Base-by-base conservation (phyloP, 1,140 invertebrate species). In the Papilio polyxenes region DNA sequence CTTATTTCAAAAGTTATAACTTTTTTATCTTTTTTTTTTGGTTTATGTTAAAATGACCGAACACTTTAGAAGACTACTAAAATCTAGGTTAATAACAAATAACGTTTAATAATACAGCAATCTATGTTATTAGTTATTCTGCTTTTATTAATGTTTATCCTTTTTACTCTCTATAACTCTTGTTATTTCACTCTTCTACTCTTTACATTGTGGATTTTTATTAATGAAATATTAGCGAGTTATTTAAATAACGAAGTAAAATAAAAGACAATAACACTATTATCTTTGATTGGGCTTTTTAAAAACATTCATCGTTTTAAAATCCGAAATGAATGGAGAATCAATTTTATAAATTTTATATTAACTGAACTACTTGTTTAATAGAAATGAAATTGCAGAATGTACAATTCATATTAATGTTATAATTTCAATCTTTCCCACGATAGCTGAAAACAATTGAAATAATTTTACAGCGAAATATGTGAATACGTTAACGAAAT, bases 401-500 rank as follows among this genome's bases (percentile, higher is more conserved):
- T 65, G 13, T 44, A 3, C 15, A 40, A 40, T 9, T 53, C 69
- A 40, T 48, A 74, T 82, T 83, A 82, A 84, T 62, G 37, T 51
- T 53, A 83, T 83, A 77, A 84, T 84, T 81, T 78, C 69, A 74
- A 72, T 76, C 48, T 23, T 82, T 85, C 76, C 51, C 81, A 48
- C 80, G 81, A 72, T 56, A 81, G 13, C 20, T 5, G 77, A 79
- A 77, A 85, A 83, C 82, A 83, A 85, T 83, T 83, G 77, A 85
- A 85, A 82, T 81, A 87, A 85, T 85, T 83, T 81, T 23, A 10
- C 56, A 69, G 44, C 31, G 81, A 82, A 86, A 83, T 86, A 83
- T 86, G 79, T 84, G 82, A 87, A 85, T 85, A 83, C 82, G 82
- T 85, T 85, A 85, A 81, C 76, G 81, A 82, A 86, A 83, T 82